Conservation (phyloP, 2,797 vertebrate species). For the Thunnus albacares region DNA sequence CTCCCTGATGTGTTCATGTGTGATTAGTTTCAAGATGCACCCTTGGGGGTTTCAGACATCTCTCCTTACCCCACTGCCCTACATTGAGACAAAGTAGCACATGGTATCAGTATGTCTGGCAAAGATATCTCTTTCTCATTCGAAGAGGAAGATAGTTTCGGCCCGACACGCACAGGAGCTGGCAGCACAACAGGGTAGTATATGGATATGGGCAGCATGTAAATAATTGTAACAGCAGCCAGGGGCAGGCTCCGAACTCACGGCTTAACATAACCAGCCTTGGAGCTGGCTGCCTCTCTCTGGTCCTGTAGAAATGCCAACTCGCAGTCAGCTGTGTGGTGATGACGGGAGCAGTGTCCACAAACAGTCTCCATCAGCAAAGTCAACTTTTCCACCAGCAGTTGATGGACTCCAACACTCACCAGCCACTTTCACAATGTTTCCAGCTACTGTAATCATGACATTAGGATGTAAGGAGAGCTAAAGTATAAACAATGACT, state of each 20-base stretch:
- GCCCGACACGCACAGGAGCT: conserved; percentile 12
- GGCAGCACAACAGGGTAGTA: conserved; percentile 7
- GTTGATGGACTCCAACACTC: conserved; percentile 24
- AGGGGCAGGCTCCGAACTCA: conserved; percentile 41
- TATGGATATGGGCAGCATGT: conserved; percentile 38
- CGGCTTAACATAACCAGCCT: conserved; percentile 38
- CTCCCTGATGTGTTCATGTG: conserved; percentile 13
- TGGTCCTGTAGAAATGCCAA: conserved; percentile 39
- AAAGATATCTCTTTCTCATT: conserved; percentile 12
- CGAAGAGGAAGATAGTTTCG: not conserved
- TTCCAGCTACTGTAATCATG: conserved; percentile 29
- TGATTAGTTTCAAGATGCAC: conserved; percentile 47
- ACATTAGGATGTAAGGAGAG: conserved; percentile 13
- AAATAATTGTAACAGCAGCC: conserved; percentile 43
- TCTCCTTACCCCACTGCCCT: conserved; percentile 45
- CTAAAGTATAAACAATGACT: conserved; percentile 12
- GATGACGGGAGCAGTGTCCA: conserved; percentile 36
- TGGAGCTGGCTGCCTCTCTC: conserved; percentile 39
- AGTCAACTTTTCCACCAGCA: conserved; percentile 48
- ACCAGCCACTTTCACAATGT: conserved; percentile 31
- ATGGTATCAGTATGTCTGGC: conserved; percentile 24
- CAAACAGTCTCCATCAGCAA: conserved; percentile 33
- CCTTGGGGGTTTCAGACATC: conserved; percentile 29
- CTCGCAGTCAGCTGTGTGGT: conserved; percentile 33
- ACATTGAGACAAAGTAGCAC: conserved; percentile 37